These are phyloP conservation scores for Hymenopus coronatus DNA, from an alignment of 2,888 invertebrate genomes.

Conservation along the genomic window DNA sequence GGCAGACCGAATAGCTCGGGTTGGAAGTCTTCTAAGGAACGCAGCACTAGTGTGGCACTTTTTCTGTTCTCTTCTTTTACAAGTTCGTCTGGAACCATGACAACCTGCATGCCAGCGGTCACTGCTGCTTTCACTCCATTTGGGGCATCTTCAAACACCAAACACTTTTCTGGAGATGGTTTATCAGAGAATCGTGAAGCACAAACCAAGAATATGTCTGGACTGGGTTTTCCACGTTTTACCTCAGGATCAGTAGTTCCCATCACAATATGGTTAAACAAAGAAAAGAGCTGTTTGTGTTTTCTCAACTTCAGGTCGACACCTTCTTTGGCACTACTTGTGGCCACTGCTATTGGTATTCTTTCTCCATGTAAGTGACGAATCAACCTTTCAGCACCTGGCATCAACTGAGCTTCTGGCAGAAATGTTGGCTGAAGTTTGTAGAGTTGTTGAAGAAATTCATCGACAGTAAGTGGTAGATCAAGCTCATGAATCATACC, in stretches of 20 bases:
- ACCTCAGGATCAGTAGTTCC: conserved; percentile 83
- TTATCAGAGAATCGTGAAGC: conserved; percentile 69
- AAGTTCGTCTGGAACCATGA: conserved; percentile 73
- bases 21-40: conserved; percentile 71
- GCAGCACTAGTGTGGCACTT: conserved; percentile 67
- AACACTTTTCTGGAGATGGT: conserved; percentile 58
- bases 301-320: conserved; percentile 67
- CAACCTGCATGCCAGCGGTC: conserved; percentile 80
- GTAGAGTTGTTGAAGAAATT: conserved; percentile 63
- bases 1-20: conserved; percentile 88
- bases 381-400: conserved; percentile 77
- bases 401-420: conserved; percentile 58
- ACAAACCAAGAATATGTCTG: conserved; percentile 81
- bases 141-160: conserved; percentile 91
- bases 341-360: conserved; percentile 84
- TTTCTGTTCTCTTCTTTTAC: conserved; percentile 48
- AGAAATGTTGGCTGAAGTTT: conserved; percentile 60
- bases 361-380: conserved; percentile 68
- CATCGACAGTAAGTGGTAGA: conserved; percentile 63
- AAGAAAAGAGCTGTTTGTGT: conserved; percentile 62
- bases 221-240: conserved; percentile 81
- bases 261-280: conserved; percentile 75
- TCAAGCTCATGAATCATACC: conserved; percentile 65
- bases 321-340: conserved; percentile 73
- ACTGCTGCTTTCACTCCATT: conserved; percentile 80